Evolutionary conservation across 2,888 invertebrate species (phyloP).

Genomic region (Athalia rosae): DNA sequence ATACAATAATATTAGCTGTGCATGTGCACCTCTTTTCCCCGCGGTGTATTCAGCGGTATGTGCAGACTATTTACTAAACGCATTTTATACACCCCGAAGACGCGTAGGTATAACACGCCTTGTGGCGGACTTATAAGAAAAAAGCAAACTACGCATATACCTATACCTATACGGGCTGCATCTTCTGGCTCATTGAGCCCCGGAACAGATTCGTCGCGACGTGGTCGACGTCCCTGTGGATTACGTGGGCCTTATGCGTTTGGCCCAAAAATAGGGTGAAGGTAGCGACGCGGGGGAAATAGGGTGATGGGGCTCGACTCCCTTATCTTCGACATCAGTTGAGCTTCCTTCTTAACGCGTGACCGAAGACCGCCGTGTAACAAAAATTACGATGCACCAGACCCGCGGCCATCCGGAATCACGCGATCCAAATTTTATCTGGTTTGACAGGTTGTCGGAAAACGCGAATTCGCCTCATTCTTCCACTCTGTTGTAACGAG

Average conservation of each 20-base stretch:
- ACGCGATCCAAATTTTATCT: slow-evolving; percentile 5
- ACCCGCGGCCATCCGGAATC: background rate
- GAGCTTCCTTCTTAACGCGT: slow-evolving; percentile 72
- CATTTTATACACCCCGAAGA: background rate
- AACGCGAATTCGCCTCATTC: slow-evolving; percentile 8
- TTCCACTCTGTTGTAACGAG: background rate
- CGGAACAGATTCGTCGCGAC: slow-evolving; percentile 71
- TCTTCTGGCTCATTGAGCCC: slow-evolving; percentile 71
- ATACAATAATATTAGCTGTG: too few relatives aligned
- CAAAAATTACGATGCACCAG: slow-evolving; percentile 43
- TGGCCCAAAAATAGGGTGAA: slow-evolving; percentile 59
- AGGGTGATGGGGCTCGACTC: slow-evolving; percentile 56
- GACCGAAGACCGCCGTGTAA: slow-evolving; percentile 64
- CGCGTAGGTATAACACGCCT: background rate
- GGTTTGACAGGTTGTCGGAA: slow-evolving; percentile 12
- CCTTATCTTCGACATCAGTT: slow-evolving; percentile 71
- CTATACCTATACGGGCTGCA: slow-evolving; percentile 54
- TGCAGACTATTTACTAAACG: background rate
- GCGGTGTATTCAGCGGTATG: too few relatives aligned
- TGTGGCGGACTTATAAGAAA: slow-evolving; percentile 45
- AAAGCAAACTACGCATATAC: slow-evolving; percentile 49
- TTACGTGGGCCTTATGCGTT: slow-evolving; percentile 58
- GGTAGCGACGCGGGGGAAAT: slow-evolving; percentile 49
- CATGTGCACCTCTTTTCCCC: too few relatives aligned
- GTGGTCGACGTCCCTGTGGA: slow-evolving; percentile 64